Percentiles rank a stretch among this genome's conserved stretches.
Conservation (phyloP, 2,113 vertebrate species). For the Silurus asotus region DNA sequence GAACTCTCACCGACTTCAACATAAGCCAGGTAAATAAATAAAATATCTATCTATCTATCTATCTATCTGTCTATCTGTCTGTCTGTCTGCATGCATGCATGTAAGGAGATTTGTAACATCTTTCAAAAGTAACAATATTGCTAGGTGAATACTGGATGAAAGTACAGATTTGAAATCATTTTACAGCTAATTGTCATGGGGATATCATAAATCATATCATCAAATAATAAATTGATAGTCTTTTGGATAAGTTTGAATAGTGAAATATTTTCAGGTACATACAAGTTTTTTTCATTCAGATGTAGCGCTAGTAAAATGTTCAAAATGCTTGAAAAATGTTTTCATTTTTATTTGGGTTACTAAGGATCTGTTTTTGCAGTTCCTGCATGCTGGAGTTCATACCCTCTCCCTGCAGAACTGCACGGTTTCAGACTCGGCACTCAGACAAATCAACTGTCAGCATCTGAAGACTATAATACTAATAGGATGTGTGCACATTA, state of each 20-base stretch:
- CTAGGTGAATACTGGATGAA: background rate
- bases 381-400: slow-evolving; percentile 79
- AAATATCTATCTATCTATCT: no score
- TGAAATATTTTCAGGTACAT: background rate
- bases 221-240: background rate
- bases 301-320: background rate
- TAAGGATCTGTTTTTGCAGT: slow-evolving; percentile 61
- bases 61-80: no score
- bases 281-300: background rate
- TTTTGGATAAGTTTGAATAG: background rate
- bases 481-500: slow-evolving; percentile 43
- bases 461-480: slow-evolving; percentile 53
- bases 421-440: slow-evolving; percentile 77
- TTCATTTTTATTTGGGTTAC: background rate
- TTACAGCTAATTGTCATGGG: background rate
- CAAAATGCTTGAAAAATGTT: background rate
- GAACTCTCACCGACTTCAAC: slow-evolving; percentile 81
- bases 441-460: slow-evolving; percentile 58
- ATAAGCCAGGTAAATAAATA: slow-evolving; percentile 77
- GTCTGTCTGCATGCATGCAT: no score
- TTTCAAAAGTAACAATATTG: background rate
- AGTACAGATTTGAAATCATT: background rate
- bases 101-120: background rate
- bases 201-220: background rate
- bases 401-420: slow-evolving; percentile 78